These are phyloP conservation scores for Drosophila cardini DNA, from an alignment of 1,140 invertebrate species.

Conservation along the genomic window DNA sequence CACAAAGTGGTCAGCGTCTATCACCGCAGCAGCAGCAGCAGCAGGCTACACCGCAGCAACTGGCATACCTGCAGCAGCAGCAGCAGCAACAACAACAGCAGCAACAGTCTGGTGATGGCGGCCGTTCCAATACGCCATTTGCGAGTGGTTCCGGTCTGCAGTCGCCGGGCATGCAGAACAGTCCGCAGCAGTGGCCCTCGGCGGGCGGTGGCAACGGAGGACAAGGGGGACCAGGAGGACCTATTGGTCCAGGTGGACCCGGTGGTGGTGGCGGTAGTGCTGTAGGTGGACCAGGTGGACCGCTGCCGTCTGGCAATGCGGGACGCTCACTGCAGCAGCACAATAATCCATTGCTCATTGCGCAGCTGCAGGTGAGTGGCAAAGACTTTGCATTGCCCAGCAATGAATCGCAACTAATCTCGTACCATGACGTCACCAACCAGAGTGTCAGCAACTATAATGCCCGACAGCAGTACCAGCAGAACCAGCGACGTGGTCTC, in stretches of 20 bases:
- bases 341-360: slow-evolving; percentile 93
- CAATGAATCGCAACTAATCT: slow-evolving; percentile 36
- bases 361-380: slow-evolving; percentile 88
- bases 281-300: slow-evolving; percentile 46
- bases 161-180: slow-evolving; percentile 74
- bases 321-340: slow-evolving; percentile 87
- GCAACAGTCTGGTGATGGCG: slow-evolving; percentile 69
- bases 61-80: slow-evolving; percentile 71
- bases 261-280: slow-evolving; percentile 38
- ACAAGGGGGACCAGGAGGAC: slow-evolving; percentile 10
- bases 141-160: slow-evolving; percentile 65
- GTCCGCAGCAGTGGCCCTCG: slow-evolving; percentile 67
- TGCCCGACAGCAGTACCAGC: slow-evolving; percentile 77
- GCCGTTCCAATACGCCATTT: slow-evolving; percentile 64
- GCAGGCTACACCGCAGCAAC: slow-evolving; percentile 68
- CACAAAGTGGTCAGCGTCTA: slow-evolving; percentile 72
- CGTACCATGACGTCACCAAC: slow-evolving; percentile 23
- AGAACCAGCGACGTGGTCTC: slow-evolving; percentile 85
- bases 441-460: slow-evolving; percentile 77
- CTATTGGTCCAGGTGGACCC: slow-evolving; percentile 43
- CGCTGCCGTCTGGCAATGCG: slow-evolving; percentile 56
- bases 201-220: slow-evolving; percentile 21
- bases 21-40: slow-evolving; percentile 73
- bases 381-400: slow-evolving; percentile 4
- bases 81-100: slow-evolving; percentile 69